phyloP scores from a whole-genome alignment of 2,797 vertebrate species.

The Pteropus rufus region DNA sequence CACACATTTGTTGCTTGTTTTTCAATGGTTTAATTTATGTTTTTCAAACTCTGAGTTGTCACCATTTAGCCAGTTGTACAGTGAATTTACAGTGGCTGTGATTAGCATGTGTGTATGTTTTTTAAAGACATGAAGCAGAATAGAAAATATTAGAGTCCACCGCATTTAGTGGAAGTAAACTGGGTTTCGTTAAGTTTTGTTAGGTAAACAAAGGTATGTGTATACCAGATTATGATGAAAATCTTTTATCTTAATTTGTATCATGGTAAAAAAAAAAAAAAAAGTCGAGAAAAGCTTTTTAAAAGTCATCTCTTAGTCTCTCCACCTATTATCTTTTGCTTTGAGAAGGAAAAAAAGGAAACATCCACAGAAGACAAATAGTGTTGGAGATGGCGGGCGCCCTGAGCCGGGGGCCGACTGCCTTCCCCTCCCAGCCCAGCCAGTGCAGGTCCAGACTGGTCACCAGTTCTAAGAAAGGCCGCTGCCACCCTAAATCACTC shows the following conservation, averaged over 20 bases:
- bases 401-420: not conserved
- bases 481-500: not conserved
- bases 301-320: not conserved
- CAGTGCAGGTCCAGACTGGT: not conserved
- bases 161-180: not conserved
- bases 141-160: not conserved
- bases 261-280: not conserved
- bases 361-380: not conserved
- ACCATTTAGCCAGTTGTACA: not conserved
- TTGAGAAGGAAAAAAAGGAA: not conserved
- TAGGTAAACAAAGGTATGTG: not conserved
- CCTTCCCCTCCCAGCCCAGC: not conserved
- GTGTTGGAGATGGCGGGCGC: no score
- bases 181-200: not conserved
- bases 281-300: not conserved
- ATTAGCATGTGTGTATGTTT: not conserved
- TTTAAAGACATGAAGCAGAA: conserved; percentile 14
- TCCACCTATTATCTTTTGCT: not conserved
- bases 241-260: not conserved
- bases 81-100: not conserved
- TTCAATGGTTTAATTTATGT: not conserved
- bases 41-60: not conserved
- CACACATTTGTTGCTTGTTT: not conserved
- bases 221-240: not conserved
- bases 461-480: not conserved